Base-by-base conservation (phyloP, 2,797 vertebrate species). In the Anas acuta region DNA sequence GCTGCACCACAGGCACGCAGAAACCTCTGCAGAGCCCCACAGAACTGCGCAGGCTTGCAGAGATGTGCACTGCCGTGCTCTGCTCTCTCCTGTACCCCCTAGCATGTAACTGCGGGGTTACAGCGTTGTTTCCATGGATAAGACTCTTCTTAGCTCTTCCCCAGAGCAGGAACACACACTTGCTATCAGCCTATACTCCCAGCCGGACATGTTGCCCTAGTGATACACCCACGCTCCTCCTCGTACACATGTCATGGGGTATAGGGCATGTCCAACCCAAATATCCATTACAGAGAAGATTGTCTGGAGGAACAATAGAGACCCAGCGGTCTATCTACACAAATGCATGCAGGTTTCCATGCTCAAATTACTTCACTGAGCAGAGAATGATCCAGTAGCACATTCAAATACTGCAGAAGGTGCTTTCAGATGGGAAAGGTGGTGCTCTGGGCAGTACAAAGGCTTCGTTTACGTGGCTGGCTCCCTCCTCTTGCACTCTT, bases 251-350 rank as follows among this genome's bases (percentile, higher is more conserved):
- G 90, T 93, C n/a, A 3, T 65, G 78, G 91, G 53, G 78, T 89
- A 72, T 54, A 90, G 84, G 88, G 84, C 92, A 92, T 15, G 54
- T 89, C 67, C 93, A 12, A 0, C 86, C 91, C 95, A 95, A 92
- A 96, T 96, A 97, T 93, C 91, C 75, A 94, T 96, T 95, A 93
- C 94, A 94, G 78, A 51, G 75, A 82, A 93, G 91, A 89, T 75
- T 93, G 91, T 93, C 91, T 92, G 49, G 30, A 13, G 37, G 88
- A 93, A 95, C 96, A 95, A 94, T 94, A 69, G 81, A 64, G 74
- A 74, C 88, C 79, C 54, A 13, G 69, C 7, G 0, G 69, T 69
- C 87, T 92, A 49, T 61, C 91, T 87, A 39, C 62, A 93, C 80
- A 93, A 94, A 74, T 32, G 65, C 79, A 67, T 72, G 69, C 35